Evolutionary conservation across 2,888 invertebrate genomes (phyloP), one percentile per base, ranked within the genome.

Genomic region (Lissonota sp.): DNA sequence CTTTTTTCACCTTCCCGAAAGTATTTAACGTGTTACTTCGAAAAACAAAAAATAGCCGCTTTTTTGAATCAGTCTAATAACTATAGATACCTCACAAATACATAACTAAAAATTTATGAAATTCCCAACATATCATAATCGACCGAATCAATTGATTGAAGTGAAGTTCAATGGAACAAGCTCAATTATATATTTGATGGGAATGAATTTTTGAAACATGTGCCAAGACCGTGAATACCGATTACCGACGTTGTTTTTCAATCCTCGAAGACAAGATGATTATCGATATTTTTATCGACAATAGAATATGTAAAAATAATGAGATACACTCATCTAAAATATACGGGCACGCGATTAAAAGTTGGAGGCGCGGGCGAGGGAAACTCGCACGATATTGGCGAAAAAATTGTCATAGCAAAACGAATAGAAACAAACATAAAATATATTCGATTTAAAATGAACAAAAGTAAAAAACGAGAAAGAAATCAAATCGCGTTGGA

Each of bases 181-280:
- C 26, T 2, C 26, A 26, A 26, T 26, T 26, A 26, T 26, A 26
- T 26, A 26, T 26, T 26, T 26, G 1, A 26, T 26, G 26, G 1
- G 26, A 26, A 26, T 26, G 26, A 26, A 26, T 26, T 26, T 26
- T 16, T 10, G 12, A 12, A 14, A 10, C 40, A 7, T 60, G 10
- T 62, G 42, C 10, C 0, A 44, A 63, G 60, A 83, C 83, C 84
- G 82, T 84, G 84, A 83, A 84, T 83, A 84, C 82, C 79, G 80
- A 63, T 70, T 69, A 77, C 26, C 49, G 46, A 66, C 72, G 69
- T 77, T 73, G 14, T 12, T 73, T 72, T 66, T 57, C 71, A 40
- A 71, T 53, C 53, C 16, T 12, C n/a, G 44, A 57, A 70, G n/a
- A 44, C 37, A 14, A 57, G 39, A n/a, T 16, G 26, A 8, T 53